Base-by-base conservation (phyloP, 1,140 invertebrate species). In the Cyrtorhinus lividipennis region DNA sequence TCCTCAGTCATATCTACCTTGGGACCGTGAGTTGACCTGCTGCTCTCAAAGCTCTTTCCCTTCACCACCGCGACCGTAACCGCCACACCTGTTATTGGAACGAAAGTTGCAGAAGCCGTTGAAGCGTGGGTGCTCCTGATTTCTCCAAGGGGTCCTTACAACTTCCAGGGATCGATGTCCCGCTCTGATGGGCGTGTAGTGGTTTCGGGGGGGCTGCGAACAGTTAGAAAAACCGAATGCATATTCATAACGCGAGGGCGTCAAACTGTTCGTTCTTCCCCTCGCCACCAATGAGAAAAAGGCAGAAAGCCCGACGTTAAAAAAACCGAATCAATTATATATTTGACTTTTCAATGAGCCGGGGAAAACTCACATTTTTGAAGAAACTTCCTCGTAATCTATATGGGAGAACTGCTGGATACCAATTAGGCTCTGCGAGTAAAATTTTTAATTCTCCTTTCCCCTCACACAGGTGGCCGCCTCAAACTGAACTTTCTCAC, bases 141-240 rank as follows among this genome's bases (percentile, higher is more conserved):
- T 53, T 53, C 48, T 53, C 48, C 48, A 53, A 53, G 48, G 48
- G 20, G 48, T 53, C 48, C 48, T 53, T 53, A 53, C 48, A 53
- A 53, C 48, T 53, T 53, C 20, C 18, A 5, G 20, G 8, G 20
- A 53, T 53, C 48, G 48, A 53, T 22, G 48, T 20, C 10, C 8
- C 48, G 3, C 48, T 8, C 48, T 22, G 48, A 53, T 53, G 18
- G 30, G 48, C 18, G 48, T 53, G 20, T 10, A 53, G 48, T n/a
- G 48, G 10, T 20, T 20, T 53, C 48, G 5, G 10, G 48, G 5
- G 20, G 10, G 8, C 20, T 53, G 10, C 48, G 5, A 12, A 20
- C 48, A 5, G 8, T 44, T n/a, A 8, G n/a, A 8, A 8, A 44
- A 44, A 44, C 38, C 38, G 10, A 20, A 53, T 53, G 48, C 48